Evolutionary conservation across 2,797 vertebrate genomes (phyloP).

Genomic region (Prionace glauca): DNA sequence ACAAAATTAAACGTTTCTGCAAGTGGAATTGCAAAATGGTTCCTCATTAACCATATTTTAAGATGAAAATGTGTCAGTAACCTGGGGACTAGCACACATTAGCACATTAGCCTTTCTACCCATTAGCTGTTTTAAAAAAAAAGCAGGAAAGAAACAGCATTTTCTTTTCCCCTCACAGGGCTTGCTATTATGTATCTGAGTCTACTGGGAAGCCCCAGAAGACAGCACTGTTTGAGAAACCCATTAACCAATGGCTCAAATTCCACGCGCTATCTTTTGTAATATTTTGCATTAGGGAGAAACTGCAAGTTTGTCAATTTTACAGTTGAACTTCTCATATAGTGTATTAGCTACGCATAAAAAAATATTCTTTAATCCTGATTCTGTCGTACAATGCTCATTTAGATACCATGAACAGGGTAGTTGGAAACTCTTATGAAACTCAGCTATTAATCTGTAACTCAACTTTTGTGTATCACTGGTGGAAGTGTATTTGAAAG

Average conservation of each 20-base stretch:
- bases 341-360: neutral
- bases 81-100: slow-evolving; percentile 19
- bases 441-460: neutral
- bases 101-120: neutral
- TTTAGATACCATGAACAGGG: neutral
- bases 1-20: slow-evolving; percentile 43
- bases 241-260: slow-evolving; percentile 27
- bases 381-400: neutral
- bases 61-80: slow-evolving; percentile 37
- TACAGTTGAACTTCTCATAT: neutral
- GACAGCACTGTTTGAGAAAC: slow-evolving; percentile 14
- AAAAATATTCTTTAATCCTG: neutral
- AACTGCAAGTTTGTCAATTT: neutral
- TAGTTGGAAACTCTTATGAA: neutral
- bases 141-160: slow-evolving; percentile 21
- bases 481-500: neutral
- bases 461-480: neutral
- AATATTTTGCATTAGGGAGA: neutral
- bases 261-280: neutral
- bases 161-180: neutral
- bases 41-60: slow-evolving; percentile 40
- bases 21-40: slow-evolving; percentile 41
- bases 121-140: neutral
- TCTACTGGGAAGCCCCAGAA: neutral
- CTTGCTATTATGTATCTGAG: neutral